A percentile compares a stretch with the other conserved stretches of the same genome.
Conservation (phyloP, 2,113 vertebrate species). For the Platysternon megacephalum region DNA sequence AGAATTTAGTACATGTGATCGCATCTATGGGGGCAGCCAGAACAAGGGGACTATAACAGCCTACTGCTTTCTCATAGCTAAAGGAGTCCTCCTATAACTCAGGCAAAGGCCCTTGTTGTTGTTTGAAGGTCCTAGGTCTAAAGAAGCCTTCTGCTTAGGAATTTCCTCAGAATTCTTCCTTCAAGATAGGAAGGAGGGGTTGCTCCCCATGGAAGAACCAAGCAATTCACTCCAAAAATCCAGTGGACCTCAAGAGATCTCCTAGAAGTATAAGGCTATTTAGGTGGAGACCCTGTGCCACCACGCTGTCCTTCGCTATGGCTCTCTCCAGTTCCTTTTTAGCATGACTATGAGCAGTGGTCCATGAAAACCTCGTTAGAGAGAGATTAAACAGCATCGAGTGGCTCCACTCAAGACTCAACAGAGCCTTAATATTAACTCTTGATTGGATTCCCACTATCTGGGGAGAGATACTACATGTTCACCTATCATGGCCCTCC, state of each 20-base stretch:
- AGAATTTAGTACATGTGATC: neutral
- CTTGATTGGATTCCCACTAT: neutral
- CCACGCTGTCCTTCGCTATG: fast-evolving
- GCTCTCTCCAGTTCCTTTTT: neutral
- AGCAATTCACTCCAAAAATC: neutral
- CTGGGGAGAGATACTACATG: fast-evolving
- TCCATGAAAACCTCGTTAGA: neutral
- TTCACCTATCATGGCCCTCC: neutral
- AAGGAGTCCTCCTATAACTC: neutral
- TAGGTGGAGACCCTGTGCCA: neutral
- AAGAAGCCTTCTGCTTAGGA: neutral
- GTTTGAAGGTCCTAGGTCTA: neutral
- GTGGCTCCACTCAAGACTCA: neutral
- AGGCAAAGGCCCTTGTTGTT: neutral
- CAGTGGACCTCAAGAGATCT: neutral
- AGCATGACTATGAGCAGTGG: neutral
- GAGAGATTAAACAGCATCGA: neutral
- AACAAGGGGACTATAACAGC: neutral
- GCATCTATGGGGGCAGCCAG: neutral
- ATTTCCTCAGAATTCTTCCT: neutral
- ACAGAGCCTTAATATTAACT: neutral
- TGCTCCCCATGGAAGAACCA: neutral
- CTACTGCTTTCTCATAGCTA: neutral
- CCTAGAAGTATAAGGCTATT: fast-evolving
- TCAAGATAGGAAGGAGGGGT: fast-evolving